Evolutionary conservation across 2,888 invertebrate species (phyloP), one percentile per base, ranked within the genome.

Genomic region (Orthosia incerta): DNA sequence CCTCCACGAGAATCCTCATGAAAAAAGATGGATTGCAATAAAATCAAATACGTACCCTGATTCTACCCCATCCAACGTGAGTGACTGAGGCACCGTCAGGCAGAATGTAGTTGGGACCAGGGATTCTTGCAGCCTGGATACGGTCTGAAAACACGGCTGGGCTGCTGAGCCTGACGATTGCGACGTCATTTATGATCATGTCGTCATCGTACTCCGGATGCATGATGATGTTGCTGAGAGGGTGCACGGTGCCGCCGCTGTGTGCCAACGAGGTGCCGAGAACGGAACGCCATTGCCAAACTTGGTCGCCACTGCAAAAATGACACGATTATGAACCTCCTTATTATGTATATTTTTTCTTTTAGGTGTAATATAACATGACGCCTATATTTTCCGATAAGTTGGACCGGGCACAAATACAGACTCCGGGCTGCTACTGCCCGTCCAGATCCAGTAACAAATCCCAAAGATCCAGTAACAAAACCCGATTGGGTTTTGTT

Each of bases 11-110:
- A n/a, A 51, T 51, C 18, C 9, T 51, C 51, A n/a, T 3, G 20
- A n/a, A 51, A 51, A 51, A n/a, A 51, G 3, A 20, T n/a, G 9
- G 13, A n/a, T 15, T 26, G 16, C 39, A 16, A 45, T 12, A 26
- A 31, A 55, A 70, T 39, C 4, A 1, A 11, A 23, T 60, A 56
- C 15, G 23, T 84, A 93, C 93, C 71, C 23, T 7, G 15, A 89
- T 84, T 4, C 48, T 77, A 4, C 93, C 93, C 91, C 91, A 93
- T 73, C 93, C 93, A 48, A 89, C 72, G n/a, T 88, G 18, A 0
- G 71, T 72, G 26, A 80, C 66, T 31, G 64, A 7, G 53, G 68
- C 16, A 16, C 76, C 81, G 7, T 71, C 76, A 12, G 71, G 48
- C 11, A 80, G 16, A 50, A 65, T 48, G 66, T 64, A 80, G 65